Conservation (phyloP, 2,797 vertebrate species). For the Bradypodion pumilum region DNA sequence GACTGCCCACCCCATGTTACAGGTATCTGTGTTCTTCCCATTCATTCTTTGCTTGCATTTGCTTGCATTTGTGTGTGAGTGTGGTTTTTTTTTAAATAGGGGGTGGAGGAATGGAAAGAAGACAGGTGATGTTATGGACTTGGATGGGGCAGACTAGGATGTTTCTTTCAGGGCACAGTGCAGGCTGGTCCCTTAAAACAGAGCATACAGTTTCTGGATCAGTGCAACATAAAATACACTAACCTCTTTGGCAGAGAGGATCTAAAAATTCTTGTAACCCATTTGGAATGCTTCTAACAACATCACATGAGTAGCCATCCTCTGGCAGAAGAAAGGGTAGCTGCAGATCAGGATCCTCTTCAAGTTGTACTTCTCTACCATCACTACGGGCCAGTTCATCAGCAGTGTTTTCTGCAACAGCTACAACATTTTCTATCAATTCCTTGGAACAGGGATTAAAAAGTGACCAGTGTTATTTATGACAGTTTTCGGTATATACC, state of each 20-base stretch:
- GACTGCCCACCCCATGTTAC: too few relatives aligned
- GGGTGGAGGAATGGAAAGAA: too few relatives aligned
- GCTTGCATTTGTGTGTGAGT: too few relatives aligned
- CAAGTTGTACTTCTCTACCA: constrained; percentile 91
- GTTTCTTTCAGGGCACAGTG: too few relatives aligned
- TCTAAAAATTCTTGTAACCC: constrained; percentile 97
- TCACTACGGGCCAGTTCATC: constrained; percentile 96
- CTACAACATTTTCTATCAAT: constrained; percentile 92
- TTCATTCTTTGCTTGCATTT: too few relatives aligned
- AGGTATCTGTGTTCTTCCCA: too few relatives aligned
- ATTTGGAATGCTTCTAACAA: constrained; percentile 93
- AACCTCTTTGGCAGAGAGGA: constrained; percentile 95
- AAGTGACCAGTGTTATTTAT: not conserved
- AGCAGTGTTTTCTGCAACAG: constrained; percentile 94
- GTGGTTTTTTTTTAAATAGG: too few relatives aligned
- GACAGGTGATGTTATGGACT: too few relatives aligned
- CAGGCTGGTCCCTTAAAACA: not conserved
- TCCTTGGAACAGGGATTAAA: constrained; percentile 76
- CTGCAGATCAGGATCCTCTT: constrained; percentile 97
- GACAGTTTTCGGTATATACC: not conserved
- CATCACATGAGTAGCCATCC: constrained; percentile 97
- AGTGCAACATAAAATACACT: constrained; percentile 25
- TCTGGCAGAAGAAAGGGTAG: constrained; percentile 96
- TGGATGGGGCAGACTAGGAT: too few relatives aligned
- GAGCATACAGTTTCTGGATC: rapidly evolving